These are phyloP conservation scores for Selenia dentaria DNA, from an alignment of 2,888 invertebrate genomes.

Conservation along the genomic window DNA sequence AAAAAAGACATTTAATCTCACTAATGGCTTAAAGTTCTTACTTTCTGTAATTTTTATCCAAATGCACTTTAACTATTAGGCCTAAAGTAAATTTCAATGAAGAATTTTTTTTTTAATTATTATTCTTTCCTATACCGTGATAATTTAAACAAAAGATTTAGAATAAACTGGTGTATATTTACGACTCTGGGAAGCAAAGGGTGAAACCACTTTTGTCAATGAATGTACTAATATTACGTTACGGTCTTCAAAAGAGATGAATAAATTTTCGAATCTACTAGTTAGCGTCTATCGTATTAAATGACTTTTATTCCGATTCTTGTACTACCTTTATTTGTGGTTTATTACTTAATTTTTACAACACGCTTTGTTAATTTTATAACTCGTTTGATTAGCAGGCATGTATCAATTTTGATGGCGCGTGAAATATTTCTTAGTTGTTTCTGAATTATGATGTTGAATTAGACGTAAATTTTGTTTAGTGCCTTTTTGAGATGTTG, in stretches of 20 bases:
- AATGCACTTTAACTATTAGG: too few relatives aligned
- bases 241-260: slow-evolving; percentile 43
- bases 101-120: too few relatives aligned
- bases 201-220: slow-evolving; percentile 26
- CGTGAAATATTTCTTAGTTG: slow-evolving; percentile 13
- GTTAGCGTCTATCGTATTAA: slow-evolving; percentile 55
- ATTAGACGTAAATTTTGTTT: not conserved
- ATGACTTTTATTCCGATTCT: slow-evolving; percentile 21
- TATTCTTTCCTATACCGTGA: too few relatives aligned
- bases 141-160: too few relatives aligned
- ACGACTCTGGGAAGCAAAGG: too few relatives aligned
- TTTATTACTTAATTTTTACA: slow-evolving; percentile 24
- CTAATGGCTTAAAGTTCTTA: too few relatives aligned
- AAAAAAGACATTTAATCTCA: too few relatives aligned
- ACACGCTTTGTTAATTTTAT: slow-evolving; percentile 20
- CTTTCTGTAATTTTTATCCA: too few relatives aligned
- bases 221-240: slow-evolving; percentile 44
- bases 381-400: slow-evolving; percentile 23
- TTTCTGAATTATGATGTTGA: slow-evolving; percentile 1
- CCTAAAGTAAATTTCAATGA: too few relatives aligned
- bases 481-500: not conserved
- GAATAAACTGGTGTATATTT: too few relatives aligned
- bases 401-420: slow-evolving; percentile 15
- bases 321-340: slow-evolving; percentile 9
- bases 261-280: slow-evolving; percentile 51